Conservation (phyloP, 64 coral and sea anemone species). For the Orbicella faveolata region DNA sequence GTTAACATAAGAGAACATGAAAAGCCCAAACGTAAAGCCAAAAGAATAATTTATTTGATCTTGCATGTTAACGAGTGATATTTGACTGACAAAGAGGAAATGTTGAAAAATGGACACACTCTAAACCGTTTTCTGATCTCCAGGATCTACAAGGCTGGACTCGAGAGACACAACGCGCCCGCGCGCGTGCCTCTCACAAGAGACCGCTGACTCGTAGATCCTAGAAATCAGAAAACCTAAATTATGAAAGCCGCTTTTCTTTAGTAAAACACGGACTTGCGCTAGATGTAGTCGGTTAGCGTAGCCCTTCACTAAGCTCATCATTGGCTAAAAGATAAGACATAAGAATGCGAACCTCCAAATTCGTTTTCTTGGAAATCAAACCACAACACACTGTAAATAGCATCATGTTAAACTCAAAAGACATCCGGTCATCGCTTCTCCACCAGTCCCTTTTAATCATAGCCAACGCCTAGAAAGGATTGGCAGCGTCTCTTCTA, state of each 20-base stretch:
- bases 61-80: neutral
- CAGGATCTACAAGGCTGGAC: neutral
- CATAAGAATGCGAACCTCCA: too few relatives aligned
- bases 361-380: too few relatives aligned
- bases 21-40: too few relatives aligned
- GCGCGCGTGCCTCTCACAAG: constrained; percentile 9
- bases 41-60: too few relatives aligned
- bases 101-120: neutral
- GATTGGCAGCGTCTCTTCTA: too few relatives aligned
- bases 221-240: neutral
- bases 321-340: too few relatives aligned
- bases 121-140: neutral
- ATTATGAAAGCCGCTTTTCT: neutral
- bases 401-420: too few relatives aligned
- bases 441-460: too few relatives aligned
- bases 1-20: too few relatives aligned
- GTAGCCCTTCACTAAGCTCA: neutral
- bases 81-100: neutral
- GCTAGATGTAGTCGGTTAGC: neutral
- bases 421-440: too few relatives aligned
- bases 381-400: too few relatives aligned
- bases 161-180: constrained; percentile 21
- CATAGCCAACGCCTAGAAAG: too few relatives aligned
- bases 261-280: neutral
- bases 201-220: constrained; percentile 1